Evolutionary conservation across 2,113 vertebrate species (phyloP).

Genomic region (Dasyurus viverrinus): DNA sequence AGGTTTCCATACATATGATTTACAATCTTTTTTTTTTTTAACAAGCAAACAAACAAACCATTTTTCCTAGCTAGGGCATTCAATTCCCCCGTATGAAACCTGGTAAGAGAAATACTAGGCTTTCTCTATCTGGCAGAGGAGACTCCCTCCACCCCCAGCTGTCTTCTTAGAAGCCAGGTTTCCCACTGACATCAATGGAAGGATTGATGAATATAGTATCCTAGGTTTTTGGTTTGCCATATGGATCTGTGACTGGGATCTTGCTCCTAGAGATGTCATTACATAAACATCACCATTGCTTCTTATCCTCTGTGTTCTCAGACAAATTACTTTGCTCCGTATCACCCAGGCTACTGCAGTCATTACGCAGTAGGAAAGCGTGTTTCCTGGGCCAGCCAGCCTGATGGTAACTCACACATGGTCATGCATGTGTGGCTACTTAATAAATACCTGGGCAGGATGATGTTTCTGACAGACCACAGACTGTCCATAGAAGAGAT

Average conservation of each 20-base stretch:
- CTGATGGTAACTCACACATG: slow-evolving; percentile 25
- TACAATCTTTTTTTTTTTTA: not conserved
- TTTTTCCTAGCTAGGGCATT: not conserved
- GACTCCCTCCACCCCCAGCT: not conserved
- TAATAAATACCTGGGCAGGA: not conserved
- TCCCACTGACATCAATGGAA: not conserved
- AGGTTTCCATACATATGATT: not conserved
- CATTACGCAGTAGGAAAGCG: slow-evolving; percentile 58
- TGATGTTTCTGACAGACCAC: slow-evolving; percentile 1
- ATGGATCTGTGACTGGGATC: slow-evolving; percentile 36
- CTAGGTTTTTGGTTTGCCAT: slow-evolving; percentile 45
- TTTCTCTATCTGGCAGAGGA: not conserved
- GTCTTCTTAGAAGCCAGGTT: not conserved
- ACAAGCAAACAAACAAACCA: not conserved
- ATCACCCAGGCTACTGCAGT: slow-evolving; percentile 60
- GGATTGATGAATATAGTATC: not conserved
- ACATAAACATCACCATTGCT: slow-evolving; percentile 61
- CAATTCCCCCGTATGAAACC: not conserved
- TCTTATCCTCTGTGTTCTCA: not conserved
- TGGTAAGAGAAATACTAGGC: not conserved
- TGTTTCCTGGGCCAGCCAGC: slow-evolving; percentile 58
- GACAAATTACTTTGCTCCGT: slow-evolving; percentile 49
- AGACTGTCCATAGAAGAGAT: slow-evolving; percentile 11
- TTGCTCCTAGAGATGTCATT: slow-evolving; percentile 61
- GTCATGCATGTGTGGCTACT: not conserved